Conservation (phyloP, 2,113 vertebrate genomes). For the Lates calcarifer region DNA sequence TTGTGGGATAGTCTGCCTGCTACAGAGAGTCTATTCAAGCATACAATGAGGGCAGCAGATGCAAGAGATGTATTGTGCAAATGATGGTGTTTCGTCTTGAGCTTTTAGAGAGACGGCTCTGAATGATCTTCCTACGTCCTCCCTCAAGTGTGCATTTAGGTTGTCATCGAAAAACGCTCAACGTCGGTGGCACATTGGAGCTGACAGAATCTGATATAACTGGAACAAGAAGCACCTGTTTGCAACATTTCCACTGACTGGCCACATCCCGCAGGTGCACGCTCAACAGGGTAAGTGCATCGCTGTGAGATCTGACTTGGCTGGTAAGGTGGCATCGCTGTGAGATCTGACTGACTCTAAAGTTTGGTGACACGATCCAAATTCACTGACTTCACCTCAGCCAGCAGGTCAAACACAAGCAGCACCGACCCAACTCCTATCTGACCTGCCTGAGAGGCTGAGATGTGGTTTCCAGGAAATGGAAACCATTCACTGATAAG, state of each 20-base stretch:
- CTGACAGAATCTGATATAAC: background rate
- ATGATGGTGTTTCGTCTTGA: background rate
- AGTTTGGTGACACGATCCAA: conserved; percentile 29
- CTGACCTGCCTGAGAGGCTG: background rate
- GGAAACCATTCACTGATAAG: background rate
- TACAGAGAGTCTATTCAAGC: conserved; percentile 38
- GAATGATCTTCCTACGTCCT: background rate
- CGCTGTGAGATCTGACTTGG: background rate
- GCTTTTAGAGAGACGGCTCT: background rate
- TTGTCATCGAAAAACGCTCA: background rate
- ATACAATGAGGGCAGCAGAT: conserved; percentile 4
- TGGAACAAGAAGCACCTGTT: conserved; percentile 35
- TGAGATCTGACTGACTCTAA: conserved; percentile 12
- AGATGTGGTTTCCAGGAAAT: conserved; percentile 6
- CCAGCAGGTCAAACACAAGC: conserved; percentile 22
- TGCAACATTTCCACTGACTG: conserved; percentile 18
- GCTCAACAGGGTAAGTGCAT: conserved; percentile 34
- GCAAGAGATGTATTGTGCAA: conserved; percentile 3
- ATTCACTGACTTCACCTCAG: conserved; percentile 12
- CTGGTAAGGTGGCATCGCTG: background rate
- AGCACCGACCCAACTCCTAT: conserved; percentile 2
- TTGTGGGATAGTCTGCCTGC: conserved; percentile 7
- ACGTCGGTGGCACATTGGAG: background rate
- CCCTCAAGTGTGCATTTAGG: background rate
- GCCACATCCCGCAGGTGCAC: conserved; percentile 32